Evolutionary conservation across 35 echinoderm and acorn worm species (phyloP).

Genomic region (Lytechinus variegatus): DNA sequence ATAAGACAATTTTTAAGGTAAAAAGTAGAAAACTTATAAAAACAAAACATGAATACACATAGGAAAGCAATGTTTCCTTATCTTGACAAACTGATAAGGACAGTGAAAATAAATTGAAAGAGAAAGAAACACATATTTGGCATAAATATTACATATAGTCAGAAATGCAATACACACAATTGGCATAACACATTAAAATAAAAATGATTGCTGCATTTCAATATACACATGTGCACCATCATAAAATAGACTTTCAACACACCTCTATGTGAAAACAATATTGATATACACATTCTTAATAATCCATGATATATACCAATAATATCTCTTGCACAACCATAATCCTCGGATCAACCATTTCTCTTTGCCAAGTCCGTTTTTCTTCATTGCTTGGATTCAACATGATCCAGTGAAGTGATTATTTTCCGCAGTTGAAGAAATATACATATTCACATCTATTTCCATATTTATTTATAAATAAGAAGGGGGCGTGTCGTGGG

Average conservation of each 20-base stretch:
- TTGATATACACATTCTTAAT: background rate
- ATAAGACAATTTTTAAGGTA: background rate
- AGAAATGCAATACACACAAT: background rate
- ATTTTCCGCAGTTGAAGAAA: background rate
- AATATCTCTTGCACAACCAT: background rate
- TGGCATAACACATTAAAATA: background rate
- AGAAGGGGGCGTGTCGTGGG: background rate
- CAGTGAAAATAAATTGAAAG: background rate
- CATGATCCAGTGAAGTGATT: background rate
- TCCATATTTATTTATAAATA: background rate
- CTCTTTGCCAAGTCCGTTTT: background rate
- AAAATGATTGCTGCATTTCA: slow-evolving; percentile 9
- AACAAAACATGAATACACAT: background rate
- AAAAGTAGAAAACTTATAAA: background rate
- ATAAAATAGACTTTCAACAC: slow-evolving; percentile 6
- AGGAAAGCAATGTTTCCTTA: background rate
- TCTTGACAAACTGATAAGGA: background rate
- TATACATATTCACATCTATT: slow-evolving; percentile 20
- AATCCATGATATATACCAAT: slow-evolving; percentile 6
- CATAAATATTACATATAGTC: background rate
- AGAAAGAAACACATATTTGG: background rate
- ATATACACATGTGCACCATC: background rate
- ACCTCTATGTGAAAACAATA: background rate
- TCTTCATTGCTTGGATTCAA: background rate
- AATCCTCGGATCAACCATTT: background rate